Percentiles rank a stretch among this genome's conserved stretches.
phyloP scores from a whole-genome alignment of 2,113 vertebrate species.

The Corythornis madagascariensis region DNA sequence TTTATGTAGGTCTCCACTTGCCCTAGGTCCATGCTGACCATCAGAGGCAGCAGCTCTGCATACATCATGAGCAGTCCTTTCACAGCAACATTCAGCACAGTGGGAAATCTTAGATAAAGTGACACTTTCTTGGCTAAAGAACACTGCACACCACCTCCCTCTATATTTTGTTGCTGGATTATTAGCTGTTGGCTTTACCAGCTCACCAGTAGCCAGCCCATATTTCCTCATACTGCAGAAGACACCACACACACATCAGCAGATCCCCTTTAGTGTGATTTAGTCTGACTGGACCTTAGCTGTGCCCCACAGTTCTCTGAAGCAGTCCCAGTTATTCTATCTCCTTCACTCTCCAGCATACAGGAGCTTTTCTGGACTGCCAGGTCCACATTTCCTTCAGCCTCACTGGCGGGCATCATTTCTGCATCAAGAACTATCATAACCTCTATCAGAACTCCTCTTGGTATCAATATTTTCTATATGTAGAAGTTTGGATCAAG shows the following conservation, averaged over 20 bases:
- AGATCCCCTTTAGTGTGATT: neutral
- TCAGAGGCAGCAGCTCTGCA: neutral
- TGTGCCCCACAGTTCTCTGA: neutral
- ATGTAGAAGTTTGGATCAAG: neutral
- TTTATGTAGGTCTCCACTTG: neutral
- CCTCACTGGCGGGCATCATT: neutral
- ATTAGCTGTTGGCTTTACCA: neutral
- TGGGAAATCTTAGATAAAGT: neutral
- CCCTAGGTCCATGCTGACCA: neutral
- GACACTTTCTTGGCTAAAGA: neutral
- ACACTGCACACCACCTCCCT: neutral
- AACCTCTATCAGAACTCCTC: neutral
- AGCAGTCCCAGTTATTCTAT: neutral
- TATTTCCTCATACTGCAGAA: accelerated
- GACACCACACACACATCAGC: no score
- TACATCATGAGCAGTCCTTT: accelerated
- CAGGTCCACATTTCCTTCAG: neutral
- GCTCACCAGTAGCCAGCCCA: neutral
- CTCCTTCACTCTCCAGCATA: neutral
- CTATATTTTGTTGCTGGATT: neutral
- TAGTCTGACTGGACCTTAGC: neutral
- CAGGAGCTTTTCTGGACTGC: neutral
- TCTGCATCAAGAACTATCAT: accelerated
- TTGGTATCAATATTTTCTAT: neutral
- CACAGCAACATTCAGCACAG: neutral